Evolutionary conservation across 2,113 vertebrate species (phyloP).

Genomic region (Gobius niger): DNA sequence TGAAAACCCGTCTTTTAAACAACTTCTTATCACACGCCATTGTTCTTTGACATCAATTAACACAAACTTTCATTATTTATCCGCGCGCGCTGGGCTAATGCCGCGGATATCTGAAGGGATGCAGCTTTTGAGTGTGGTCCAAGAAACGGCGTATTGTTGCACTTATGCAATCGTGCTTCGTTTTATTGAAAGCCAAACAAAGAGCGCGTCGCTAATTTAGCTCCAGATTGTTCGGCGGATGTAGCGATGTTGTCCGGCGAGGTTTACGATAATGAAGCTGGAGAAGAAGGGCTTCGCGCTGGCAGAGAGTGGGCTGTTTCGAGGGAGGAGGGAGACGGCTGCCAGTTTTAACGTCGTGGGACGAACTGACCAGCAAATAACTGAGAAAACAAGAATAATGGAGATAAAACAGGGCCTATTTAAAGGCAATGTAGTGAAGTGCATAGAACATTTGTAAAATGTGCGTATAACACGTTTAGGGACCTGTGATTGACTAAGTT

Average conservation of each 20-base stretch:
- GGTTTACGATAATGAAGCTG: conserved; percentile 66
- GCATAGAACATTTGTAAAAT: background rate
- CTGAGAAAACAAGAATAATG: background rate
- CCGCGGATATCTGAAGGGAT: conserved; percentile 59
- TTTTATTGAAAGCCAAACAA: conserved; percentile 73
- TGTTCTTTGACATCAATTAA: conserved; percentile 34
- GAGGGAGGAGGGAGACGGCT: conserved; percentile 50
- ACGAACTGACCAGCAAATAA: conserved; percentile 54
- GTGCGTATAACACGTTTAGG: background rate
- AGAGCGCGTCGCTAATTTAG: conserved; percentile 73
- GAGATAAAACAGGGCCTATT: background rate
- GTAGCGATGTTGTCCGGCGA: conserved; percentile 68
- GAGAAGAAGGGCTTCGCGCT: conserved; percentile 10
- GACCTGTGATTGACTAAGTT: too few relatives aligned
- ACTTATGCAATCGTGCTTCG: conserved; percentile 69
- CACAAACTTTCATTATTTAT: conserved; percentile 39
- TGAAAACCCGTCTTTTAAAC: background rate
- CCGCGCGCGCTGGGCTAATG: conserved; percentile 39
- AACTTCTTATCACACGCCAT: conserved; percentile 10
- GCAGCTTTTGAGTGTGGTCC: conserved; percentile 47
- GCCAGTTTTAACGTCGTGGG: conserved; percentile 70
- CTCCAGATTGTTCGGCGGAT: conserved; percentile 64
- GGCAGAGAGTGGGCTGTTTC: conserved; percentile 34
- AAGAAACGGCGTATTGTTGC: conserved; percentile 63
- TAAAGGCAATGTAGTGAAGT: background rate